Evolutionary conservation across 2,113 vertebrate species (phyloP).

Genomic region (Thunnus thynnus): DNA sequence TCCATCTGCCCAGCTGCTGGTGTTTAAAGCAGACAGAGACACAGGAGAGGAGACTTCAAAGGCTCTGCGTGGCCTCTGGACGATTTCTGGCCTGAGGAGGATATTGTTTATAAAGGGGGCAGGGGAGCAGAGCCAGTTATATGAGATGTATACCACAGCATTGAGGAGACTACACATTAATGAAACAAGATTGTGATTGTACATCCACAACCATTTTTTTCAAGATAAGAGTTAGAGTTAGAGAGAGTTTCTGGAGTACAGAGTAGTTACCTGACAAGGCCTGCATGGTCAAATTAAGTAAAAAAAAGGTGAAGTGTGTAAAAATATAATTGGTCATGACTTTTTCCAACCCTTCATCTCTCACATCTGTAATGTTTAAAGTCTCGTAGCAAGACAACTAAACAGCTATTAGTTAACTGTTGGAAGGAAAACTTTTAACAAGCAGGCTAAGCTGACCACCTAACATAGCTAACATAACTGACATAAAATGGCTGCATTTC

Average conservation of each 20-base stretch:
- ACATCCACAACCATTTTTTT: background rate
- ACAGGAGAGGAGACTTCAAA: constrained; percentile 79
- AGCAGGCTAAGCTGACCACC: background rate
- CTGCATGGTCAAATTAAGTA: background rate
- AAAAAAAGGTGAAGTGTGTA: background rate
- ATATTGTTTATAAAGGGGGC: constrained; percentile 60
- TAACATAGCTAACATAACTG: background rate
- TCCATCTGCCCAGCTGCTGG: constrained; percentile 84
- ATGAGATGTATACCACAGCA: constrained; percentile 4
- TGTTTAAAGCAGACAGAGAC: constrained; percentile 76
- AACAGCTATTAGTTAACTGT: background rate
- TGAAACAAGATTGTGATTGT: constrained; percentile 27
- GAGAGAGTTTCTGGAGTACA: background rate
- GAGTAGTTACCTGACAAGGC: background rate
- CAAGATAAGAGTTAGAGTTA: background rate
- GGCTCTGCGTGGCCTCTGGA: constrained; percentile 66
- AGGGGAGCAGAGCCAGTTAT: constrained; percentile 19
- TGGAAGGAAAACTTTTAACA: background rate
- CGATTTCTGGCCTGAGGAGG: constrained; percentile 64
- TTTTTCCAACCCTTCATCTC: background rate
- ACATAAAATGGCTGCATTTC: background rate
- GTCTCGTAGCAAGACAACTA: background rate
- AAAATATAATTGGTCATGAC: background rate
- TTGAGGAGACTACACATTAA: constrained; percentile 25
- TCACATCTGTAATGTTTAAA: background rate